Evolutionary conservation across 2,113 vertebrate species (phyloP), one percentile per base, ranked within the genome.

Genomic region (Centropus unirufus): DNA sequence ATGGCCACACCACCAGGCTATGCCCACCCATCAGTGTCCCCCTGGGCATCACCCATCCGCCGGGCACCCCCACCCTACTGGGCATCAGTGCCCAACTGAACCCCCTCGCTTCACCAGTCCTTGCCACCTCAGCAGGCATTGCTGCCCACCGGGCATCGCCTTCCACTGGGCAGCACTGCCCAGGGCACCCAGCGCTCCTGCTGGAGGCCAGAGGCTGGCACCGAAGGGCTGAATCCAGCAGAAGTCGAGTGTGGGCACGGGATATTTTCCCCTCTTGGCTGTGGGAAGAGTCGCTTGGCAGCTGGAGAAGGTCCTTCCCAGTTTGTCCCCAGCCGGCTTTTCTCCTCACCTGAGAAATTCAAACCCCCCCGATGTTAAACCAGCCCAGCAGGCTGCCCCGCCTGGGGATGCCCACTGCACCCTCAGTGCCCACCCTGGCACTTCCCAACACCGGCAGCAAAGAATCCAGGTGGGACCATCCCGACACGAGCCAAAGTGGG

Each of bases 341-440:
- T 61, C 49, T 47, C 61, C 27, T 17, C 2, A 21, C 18, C 36
- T 12, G n/a, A 40, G 49, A 51, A 73, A 13, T 14, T 76, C 63
- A 59, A 77, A 29, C 9, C 23, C 20, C 21, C 10, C 2, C 55
- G 36, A 8, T 0, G 0, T 58, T 79, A 44, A 86, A 0, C 15
- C 29, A 36, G 54, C 18, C 34, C 39, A 72, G 68, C 13, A 14
- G 72, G 16, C 14, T 82, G 40, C 62, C n/a, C 30, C 11, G 14
- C 39, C 55, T n/a, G 18, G 3, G 9, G 34, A 15, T 47, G 17
- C 32, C 52, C 1, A 0, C n/a, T 44, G 52, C 24, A 6, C 55
- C 39, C 21, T 1, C 22, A 24, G 46, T 11, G 30, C 9, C 46
- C 0, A 0, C 9, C 19, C 24, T 5, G 21, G 52, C 24, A 64